Evolutionary conservation across 1,140 invertebrate species (phyloP), one percentile per base, ranked within the genome.

Genomic region (Frieseomelitta varia): DNA sequence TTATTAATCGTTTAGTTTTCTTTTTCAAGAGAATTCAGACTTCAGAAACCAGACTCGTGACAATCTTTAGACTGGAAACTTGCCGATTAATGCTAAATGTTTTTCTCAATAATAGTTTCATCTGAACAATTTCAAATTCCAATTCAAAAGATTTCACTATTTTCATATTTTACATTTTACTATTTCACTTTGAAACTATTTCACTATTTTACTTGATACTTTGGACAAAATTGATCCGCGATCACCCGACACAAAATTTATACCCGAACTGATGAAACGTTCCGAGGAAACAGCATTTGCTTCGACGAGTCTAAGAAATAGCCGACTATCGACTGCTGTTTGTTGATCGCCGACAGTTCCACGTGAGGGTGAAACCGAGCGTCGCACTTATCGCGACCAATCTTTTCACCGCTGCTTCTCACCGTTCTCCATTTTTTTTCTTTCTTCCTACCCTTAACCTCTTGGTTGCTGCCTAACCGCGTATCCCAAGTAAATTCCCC

Each of bases 291-390:
- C 27, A 12, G 72, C 51, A 27, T 55, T 55, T 30, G 19, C 72
- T 55, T 17, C 65, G 27, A 19, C 47, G 34, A 14, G 30, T 11
- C 2, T 78, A 75, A 84, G 69, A 84, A 79, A 76, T 71, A 71
- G 63, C 75, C 15, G 27, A 65, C 3, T 30, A 47, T 78, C 73
- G 81, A 78, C 79, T 71, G n/a, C 72, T 72, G 79, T 75, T 79
- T 39, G 81, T 84, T 79, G 63, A 84, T 84, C 81, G 81, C 51
- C 76, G 56, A 78, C 81, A 24, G 81, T 81, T 75, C 56, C 15
- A n/a, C 55, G n/a, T 15, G 63, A 14, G 39, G 75, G 67, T 69
- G 81, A 79, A 83, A 83, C 78, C 81, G 75, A 84, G 75, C 81
- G 75, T 79, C 17, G 75, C 75, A 19, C 67, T 72, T 79, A 84